Base-by-base conservation (phyloP, 2,797 vertebrate genomes). In the Sebastes nivosus region DNA sequence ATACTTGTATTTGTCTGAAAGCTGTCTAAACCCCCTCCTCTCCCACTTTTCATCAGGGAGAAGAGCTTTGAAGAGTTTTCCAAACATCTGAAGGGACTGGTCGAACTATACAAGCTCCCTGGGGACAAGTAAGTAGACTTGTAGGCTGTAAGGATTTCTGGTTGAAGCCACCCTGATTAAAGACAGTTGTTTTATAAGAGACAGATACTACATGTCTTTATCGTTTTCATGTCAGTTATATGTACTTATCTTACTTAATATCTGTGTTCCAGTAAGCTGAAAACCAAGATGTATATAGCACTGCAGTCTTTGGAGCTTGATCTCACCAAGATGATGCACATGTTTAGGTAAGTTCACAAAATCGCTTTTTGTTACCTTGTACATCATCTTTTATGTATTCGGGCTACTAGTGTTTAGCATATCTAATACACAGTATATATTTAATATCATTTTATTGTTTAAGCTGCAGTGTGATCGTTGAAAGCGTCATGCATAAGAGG, bases 51-150 rank as follows among this genome's bases (percentile, higher is more conserved):
- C 59, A 70, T 75, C 89, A 99, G 99, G 87, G 98, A 99, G 92
- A 99, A 99, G 93, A 97, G 98, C 90, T 99, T 99, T 94, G 97
- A 99, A 88, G 98, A 99, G 88, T 99, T 99, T 94, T 99, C 98
- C 22, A 99, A 99, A 93, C 98, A 99, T 72, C 95, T 99, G 57
- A 99, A 98, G 76, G 98, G 98, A 29, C 96, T 99, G 64, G 99
- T 99, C 77, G 99, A 98, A 89, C 93, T 99, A 8, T 99, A 99
- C 92, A 99, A 98, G 82, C 95, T 99, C 73, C 98, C 98, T 61
- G 98, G 98, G 80, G 99, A 99, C 94, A 98, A 98, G 99, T 99
- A 94, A 95, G 97, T 93, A 25, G 7, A 66, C 5, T 27, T 12
- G 14, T 13, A 42, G 14, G 20, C 14, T 67, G 5, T 9, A 11